phyloP scores from a whole-genome alignment of 2,113 vertebrate genomes.

The Cromileptes altivelis region DNA sequence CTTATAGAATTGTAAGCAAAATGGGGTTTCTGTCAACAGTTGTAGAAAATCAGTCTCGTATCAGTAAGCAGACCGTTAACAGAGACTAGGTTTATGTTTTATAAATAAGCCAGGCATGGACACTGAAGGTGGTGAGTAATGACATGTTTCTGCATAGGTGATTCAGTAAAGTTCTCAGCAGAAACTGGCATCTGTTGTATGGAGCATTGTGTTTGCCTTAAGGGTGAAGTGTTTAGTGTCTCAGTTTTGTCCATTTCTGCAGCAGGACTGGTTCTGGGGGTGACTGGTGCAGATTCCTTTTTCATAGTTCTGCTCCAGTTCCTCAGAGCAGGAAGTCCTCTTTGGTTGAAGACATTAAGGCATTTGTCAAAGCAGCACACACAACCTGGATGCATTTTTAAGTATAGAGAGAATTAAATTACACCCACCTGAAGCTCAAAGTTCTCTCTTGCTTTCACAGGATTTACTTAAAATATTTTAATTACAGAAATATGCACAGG shows the following conservation, averaged over 20 bases:
- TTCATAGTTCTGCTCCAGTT: constrained; percentile 76
- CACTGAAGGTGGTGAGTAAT: no score
- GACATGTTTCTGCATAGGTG: background rate
- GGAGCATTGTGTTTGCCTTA: background rate
- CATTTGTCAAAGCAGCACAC: constrained; percentile 81
- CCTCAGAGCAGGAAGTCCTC: constrained; percentile 55
- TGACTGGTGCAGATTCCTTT: constrained; percentile 70
- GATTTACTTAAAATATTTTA: background rate
- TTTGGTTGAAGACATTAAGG: constrained; percentile 86
- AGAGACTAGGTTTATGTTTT: background rate
- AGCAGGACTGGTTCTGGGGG: constrained; percentile 69
- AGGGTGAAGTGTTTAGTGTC: background rate
- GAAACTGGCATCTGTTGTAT: no score
- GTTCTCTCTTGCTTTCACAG: no score
- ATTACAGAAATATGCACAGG: background rate
- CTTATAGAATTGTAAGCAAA: background rate
- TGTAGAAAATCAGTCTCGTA: background rate
- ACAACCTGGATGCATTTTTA: no score
- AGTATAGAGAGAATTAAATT: background rate
- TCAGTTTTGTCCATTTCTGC: constrained; percentile 85
- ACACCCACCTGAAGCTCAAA: background rate
- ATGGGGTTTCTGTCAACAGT: no score
- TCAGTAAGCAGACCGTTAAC: background rate
- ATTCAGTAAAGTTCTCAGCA: background rate
- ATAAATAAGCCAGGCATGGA: no score